These are phyloP conservation scores for Portevinia maculata DNA, from an alignment of 2,888 invertebrate genomes.

Conservation along the genomic window DNA sequence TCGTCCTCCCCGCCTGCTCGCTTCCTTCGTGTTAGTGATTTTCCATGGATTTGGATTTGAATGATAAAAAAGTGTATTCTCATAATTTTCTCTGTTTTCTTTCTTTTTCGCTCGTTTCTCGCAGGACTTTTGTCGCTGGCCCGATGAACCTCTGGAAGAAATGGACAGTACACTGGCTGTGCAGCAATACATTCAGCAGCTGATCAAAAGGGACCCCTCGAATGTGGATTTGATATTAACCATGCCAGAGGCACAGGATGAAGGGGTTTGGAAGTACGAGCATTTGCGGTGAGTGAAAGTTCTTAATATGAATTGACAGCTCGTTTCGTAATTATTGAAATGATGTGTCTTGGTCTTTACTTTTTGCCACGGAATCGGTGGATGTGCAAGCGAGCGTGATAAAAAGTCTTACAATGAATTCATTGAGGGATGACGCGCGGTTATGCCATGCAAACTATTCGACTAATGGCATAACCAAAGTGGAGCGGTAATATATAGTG, in stretches of 20 bases:
- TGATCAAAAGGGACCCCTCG: constrained; percentile 95
- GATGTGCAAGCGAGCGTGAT: constrained; percentile 13
- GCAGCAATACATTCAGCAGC: constrained; percentile 99
- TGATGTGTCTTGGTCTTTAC: background rate
- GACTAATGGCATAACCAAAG: constrained; percentile 1
- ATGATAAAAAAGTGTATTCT: constrained; percentile 29
- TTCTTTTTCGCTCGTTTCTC: constrained; percentile 54
- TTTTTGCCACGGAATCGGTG: background rate
- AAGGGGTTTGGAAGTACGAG: constrained; percentile 99
- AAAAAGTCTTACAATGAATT: constrained; percentile 17
- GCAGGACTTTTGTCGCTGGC: constrained; percentile 98
- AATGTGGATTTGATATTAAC: constrained; percentile 97
- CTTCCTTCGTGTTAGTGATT: constrained; percentile 1
- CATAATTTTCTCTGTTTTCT: background rate
- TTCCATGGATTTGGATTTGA: constrained; percentile 1
- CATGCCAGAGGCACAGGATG: constrained; percentile 98
- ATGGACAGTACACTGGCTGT: constrained; percentile 99
- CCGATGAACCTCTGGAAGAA: constrained; percentile 98
- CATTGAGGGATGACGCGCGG: constrained; percentile 17
- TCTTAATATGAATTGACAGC: background rate
- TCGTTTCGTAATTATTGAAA: background rate
- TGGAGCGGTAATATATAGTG: background rate
- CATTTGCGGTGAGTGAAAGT: constrained; percentile 89
- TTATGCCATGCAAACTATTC: constrained; percentile 22
- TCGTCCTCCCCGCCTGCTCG: background rate